phyloP scores from a whole-genome alignment of 2,797 vertebrate species.

The Meriones psammophilus region DNA sequence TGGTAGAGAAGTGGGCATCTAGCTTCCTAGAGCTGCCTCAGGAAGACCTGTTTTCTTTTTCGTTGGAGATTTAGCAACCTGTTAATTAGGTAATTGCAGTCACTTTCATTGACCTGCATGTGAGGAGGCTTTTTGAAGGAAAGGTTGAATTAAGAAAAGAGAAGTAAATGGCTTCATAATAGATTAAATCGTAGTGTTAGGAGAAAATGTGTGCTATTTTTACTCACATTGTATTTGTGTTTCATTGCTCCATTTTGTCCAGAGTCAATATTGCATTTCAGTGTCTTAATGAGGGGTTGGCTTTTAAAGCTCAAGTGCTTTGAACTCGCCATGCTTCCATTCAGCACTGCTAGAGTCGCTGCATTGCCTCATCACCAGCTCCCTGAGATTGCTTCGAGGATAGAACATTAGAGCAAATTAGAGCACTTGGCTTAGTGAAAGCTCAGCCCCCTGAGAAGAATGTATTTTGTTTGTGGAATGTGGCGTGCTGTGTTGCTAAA shows the following conservation, averaged over 20 bases:
- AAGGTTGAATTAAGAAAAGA: slow-evolving; percentile 48
- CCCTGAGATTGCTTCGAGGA: slow-evolving; percentile 61
- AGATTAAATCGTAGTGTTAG: slow-evolving; percentile 49
- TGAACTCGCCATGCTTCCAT: slow-evolving; percentile 80
- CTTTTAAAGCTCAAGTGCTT: slow-evolving; percentile 81
- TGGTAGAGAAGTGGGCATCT: fast-evolving
- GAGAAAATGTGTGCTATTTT: slow-evolving; percentile 65
- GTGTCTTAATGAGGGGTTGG: slow-evolving; percentile 83
- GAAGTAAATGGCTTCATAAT: not conserved
- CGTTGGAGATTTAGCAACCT: not conserved
- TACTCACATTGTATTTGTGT: slow-evolving; percentile 60
- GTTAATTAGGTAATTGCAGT: not conserved
- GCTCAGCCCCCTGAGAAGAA: slow-evolving; percentile 75
- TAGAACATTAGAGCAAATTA: slow-evolving; percentile 84
- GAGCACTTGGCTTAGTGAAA: slow-evolving; percentile 77
- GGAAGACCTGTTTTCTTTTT: not conserved
- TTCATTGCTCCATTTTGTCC: slow-evolving; percentile 63
- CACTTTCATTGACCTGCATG: not conserved
- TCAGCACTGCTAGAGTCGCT: slow-evolving; percentile 80
- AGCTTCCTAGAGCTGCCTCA: not conserved
- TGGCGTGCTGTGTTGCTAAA: slow-evolving; percentile 80
- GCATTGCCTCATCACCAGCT: slow-evolving; percentile 69
- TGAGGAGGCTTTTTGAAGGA: slow-evolving; percentile 37
- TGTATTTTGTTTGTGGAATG: slow-evolving; percentile 83
- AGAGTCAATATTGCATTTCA: slow-evolving; percentile 76